phyloP scores from a whole-genome alignment of 2,797 vertebrate genomes.

The Melanotaenia nigrans region DNA sequence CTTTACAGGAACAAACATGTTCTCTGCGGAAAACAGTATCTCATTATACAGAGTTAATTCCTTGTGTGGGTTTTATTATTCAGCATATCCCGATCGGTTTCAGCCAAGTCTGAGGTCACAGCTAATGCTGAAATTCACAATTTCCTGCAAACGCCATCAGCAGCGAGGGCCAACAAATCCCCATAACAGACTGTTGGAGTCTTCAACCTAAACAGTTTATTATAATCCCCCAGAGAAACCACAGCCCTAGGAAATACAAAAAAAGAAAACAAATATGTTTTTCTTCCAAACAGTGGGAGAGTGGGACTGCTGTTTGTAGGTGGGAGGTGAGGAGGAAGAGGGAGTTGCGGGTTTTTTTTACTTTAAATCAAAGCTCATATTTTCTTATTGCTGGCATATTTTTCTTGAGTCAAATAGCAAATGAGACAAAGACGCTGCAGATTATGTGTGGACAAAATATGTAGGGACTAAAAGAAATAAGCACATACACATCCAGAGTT shows the following conservation, averaged over 20 bases:
- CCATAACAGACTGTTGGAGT: constrained; percentile 6
- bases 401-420: not conserved
- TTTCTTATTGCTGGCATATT: constrained; percentile 1
- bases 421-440: not conserved
- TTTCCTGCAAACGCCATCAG: constrained; percentile 17
- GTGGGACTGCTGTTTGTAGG: not conserved
- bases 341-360: not conserved
- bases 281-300: constrained; percentile 12
- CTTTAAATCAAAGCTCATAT: not conserved
- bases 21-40: not conserved
- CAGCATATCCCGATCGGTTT: not conserved
- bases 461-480: not conserved
- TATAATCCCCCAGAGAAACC: constrained; percentile 33
- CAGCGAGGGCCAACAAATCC: constrained; percentile 16
- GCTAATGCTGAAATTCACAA: not conserved
- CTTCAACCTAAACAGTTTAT: constrained; percentile 38
- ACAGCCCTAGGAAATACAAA: constrained; percentile 21
- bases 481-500: not conserved
- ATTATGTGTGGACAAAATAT: not conserved
- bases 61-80: not conserved
- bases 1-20: not conserved
- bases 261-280: constrained; percentile 40
- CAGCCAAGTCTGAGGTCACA: not conserved
- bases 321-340: not conserved
- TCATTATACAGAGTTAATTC: not conserved